Evolutionary conservation across 2,113 vertebrate species (phyloP).

Genomic region (Dascyllus trimaculatus): DNA sequence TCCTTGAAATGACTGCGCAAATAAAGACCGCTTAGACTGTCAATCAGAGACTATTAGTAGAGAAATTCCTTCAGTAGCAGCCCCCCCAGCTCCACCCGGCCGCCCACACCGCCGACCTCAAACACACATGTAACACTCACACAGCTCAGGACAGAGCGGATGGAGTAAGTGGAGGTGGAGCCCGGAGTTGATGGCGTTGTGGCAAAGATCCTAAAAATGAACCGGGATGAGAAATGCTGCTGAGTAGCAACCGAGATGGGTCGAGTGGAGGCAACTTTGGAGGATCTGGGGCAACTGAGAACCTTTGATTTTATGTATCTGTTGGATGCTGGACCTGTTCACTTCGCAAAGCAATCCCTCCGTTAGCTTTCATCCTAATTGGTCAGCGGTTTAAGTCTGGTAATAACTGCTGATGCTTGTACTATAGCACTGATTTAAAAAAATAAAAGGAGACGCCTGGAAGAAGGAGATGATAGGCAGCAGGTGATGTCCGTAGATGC

Average conservation of each 20-base stretch:
- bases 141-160: constrained; percentile 35
- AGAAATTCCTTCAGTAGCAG: constrained; percentile 67
- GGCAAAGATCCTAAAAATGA: constrained; percentile 42
- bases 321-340: constrained; percentile 33
- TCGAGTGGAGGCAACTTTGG: constrained; percentile 23
- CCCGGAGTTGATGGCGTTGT: constrained; percentile 52
- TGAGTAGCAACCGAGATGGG: constrained; percentile 23
- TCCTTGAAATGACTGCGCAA: constrained; percentile 68
- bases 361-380: constrained; percentile 4
- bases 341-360: constrained; percentile 18
- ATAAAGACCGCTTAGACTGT: constrained; percentile 56
- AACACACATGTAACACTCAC: constrained; percentile 20
- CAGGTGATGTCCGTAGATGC: constrained; percentile 33
- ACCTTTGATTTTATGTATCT: background rate
- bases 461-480: constrained; percentile 36
- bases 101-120: background rate
- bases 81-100: background rate
- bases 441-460: constrained; percentile 24
- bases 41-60: constrained; percentile 71
- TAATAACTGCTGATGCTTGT: constrained; percentile 62
- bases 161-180: constrained; percentile 54
- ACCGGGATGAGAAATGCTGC: constrained; percentile 27
- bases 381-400: constrained; percentile 41
- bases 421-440: constrained; percentile 6
- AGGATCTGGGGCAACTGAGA: constrained; percentile 21